Percentiles rank a stretch among this genome's conserved stretches.
phyloP scores from a whole-genome alignment of 2,888 invertebrate species.

The Caenorhabditis panamensis region DNA sequence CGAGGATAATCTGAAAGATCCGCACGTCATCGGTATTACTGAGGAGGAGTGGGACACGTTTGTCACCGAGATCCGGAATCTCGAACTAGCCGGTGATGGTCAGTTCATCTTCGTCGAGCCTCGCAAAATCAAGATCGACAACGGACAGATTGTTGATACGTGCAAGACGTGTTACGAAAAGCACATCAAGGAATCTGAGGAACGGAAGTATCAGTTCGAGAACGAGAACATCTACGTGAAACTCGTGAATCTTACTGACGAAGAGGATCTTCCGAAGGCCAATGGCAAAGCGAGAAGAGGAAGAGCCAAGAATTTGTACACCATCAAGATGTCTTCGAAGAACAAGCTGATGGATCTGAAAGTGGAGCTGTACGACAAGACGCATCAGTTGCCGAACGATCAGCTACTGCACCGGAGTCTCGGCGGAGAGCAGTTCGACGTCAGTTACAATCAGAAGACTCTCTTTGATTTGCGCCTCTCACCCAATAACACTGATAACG shows the following conservation, averaged over 20 bases:
- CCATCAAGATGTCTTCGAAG: slow-evolving; percentile 66
- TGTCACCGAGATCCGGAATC: slow-evolving; percentile 34
- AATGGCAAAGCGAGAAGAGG: slow-evolving; percentile 48
- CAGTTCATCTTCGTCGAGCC: slow-evolving; percentile 9
- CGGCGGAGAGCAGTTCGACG: slow-evolving; percentile 60
- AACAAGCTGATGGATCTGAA: slow-evolving; percentile 74
- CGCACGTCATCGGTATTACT: slow-evolving; percentile 61
- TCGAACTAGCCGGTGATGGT: slow-evolving; percentile 44
- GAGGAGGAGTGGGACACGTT: slow-evolving; percentile 64
- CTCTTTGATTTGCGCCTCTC: slow-evolving; percentile 70
- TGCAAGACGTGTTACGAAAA: slow-evolving; percentile 64
- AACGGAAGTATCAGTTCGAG: slow-evolving; percentile 58
- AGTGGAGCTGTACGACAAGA: slow-evolving; percentile 71
- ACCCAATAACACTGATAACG: slow-evolving; percentile 74
- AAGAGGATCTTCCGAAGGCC: slow-evolving; percentile 36
- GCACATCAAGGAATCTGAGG: slow-evolving; percentile 42
- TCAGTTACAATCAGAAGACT: slow-evolving; percentile 65
- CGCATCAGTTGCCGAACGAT: slow-evolving; percentile 62
- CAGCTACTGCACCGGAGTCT: slow-evolving; percentile 64
- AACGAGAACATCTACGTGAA: slow-evolving; percentile 73
- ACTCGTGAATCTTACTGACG: slow-evolving; percentile 66
- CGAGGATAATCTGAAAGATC: slow-evolving; percentile 35
- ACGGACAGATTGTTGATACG: slow-evolving; percentile 51
- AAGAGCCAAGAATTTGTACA: slow-evolving; percentile 42
- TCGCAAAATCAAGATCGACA: slow-evolving; percentile 9